Evolutionary conservation across 2,113 vertebrate species (phyloP).

Genomic region (Balaeniceps rex): DNA sequence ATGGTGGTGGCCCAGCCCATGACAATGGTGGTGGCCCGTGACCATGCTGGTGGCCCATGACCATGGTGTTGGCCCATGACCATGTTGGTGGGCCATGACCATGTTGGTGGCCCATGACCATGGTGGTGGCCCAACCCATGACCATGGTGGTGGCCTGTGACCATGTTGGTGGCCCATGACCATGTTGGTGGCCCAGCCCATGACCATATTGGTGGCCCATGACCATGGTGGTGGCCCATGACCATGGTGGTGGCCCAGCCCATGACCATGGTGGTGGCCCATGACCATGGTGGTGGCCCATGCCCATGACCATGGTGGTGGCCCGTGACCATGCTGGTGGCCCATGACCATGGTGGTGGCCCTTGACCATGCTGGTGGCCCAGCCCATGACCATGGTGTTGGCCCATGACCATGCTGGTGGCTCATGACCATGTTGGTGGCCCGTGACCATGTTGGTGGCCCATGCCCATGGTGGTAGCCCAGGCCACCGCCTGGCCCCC

Average conservation of each 20-base stretch:
- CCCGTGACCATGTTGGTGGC: neutral
- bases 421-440: no score
- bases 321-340: neutral
- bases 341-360: neutral
- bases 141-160: neutral
- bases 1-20: no score
- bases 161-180: no score
- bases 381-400: neutral
- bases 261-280: neutral
- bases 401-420: neutral
- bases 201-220: no score
- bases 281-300: neutral
- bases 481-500: neutral
- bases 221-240: fast-evolving
- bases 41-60: neutral
- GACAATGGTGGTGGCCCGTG: neutral
- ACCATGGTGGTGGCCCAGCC: neutral
- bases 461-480: no score
- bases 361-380: no score
- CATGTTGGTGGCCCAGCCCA: neutral
- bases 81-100: neutral
- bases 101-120: no score
- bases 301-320: no score
- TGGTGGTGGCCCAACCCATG: neutral
- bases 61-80: no score